Base-by-base conservation (phyloP, 2,797 vertebrate species). In the Naso thynnoides region DNA sequence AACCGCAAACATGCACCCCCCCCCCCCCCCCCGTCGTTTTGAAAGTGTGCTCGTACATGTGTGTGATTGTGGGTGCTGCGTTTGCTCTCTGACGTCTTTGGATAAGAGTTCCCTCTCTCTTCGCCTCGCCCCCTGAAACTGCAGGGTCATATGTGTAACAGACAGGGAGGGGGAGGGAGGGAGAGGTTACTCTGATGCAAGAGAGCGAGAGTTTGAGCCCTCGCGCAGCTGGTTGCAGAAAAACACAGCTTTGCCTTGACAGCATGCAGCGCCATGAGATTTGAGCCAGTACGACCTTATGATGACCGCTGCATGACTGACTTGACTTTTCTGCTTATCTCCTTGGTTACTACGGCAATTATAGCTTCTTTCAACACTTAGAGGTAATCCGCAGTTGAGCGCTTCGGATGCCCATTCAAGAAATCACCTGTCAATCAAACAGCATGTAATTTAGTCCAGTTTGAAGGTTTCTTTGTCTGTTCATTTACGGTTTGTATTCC, bases 1-100 rank as follows among this genome's bases (percentile, higher is more conserved):
- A 68, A 90, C 90, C 90, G 80, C 88, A 87, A 79, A 80, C 85
- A 84, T 85, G 79, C 61, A 1, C 31, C 49, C 44, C 58, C 70
- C 55, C 69, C 29, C 8, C 13, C 48, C 41, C 44, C 55, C 27
- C 49, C 74, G 45, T 65, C 52, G 5, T 15, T 4, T 64, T 75
- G 44, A 0, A 29, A 61, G 80, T 87, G 78, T 69, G 61, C 54
- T n/a, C 4, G 13, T 73, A 33, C 59, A 49, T 73, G 52, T 63
- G 39, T 68, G 44, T 27, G 58, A 52, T 59, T 76, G 69, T 44
- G 75, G 70, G 55, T 49, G 53, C 53, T 60, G 52, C 70, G 65
- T 78, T 75, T 57, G 65, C 74, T 73, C 67, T 58, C 68, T 84
- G 81, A 79, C 73, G 68, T 87, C 68, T 60, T 54, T 87, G 86